phyloP scores from a whole-genome alignment of 2,113 vertebrate species.

The Lepus timidus region DNA sequence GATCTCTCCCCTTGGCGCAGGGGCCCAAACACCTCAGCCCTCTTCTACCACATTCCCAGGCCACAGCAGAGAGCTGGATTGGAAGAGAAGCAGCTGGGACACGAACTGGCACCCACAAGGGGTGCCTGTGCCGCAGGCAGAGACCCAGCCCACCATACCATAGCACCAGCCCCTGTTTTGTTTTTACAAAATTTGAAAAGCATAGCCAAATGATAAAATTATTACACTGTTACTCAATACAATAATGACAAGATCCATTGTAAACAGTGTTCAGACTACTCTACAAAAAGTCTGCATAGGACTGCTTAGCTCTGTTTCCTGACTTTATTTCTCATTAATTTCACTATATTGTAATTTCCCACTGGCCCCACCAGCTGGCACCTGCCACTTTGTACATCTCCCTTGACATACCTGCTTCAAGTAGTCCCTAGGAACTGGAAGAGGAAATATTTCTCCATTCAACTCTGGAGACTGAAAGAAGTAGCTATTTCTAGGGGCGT shows the following conservation, averaged over 20 bases:
- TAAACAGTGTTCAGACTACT: not conserved
- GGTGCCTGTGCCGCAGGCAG: not conserved
- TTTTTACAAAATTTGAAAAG: not conserved
- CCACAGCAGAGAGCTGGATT: not conserved
- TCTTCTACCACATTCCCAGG: too few relatives aligned
- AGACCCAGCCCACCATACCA: too few relatives aligned
- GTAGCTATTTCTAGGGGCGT: not conserved
- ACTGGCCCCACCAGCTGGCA: not conserved
- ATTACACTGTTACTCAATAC: not conserved
- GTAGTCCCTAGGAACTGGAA: not conserved
- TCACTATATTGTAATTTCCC: not conserved
- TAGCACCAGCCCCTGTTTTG: too few relatives aligned
- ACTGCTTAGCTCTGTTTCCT: conserved; percentile 10
- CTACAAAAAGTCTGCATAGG: not conserved
- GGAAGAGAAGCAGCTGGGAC: too few relatives aligned
- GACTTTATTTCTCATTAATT: conserved; percentile 25
- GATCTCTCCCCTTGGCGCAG: too few relatives aligned
- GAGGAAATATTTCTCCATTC: not conserved
- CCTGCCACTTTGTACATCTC: not conserved
- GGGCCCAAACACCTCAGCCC: too few relatives aligned
- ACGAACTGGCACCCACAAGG: too few relatives aligned
- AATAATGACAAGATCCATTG: not conserved
- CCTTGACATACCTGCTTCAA: not conserved
- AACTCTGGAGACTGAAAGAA: not conserved
- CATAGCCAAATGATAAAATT: conserved; percentile 35